Evolutionary conservation across 2,888 invertebrate species (phyloP).

Genomic region (Epinotia demarniana): DNA sequence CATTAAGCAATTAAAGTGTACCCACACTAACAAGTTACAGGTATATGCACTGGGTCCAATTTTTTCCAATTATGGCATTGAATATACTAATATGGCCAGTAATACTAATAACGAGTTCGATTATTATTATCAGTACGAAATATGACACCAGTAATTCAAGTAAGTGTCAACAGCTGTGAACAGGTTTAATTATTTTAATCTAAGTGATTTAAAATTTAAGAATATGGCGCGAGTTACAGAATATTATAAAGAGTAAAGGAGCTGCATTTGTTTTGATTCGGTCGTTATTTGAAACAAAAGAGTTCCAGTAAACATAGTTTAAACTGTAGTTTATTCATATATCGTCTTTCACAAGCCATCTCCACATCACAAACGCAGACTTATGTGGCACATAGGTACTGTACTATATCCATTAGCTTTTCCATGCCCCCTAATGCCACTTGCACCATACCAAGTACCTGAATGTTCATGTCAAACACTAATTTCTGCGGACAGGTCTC

Average conservation of each 20-base stretch:
- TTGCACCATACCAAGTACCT: constrained; percentile 35
- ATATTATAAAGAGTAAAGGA: background rate
- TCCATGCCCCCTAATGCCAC: background rate
- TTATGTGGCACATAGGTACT: background rate
- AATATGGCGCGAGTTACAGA: constrained; percentile 7
- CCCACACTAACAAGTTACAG: constrained; percentile 15
- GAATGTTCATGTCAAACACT: constrained; percentile 45
- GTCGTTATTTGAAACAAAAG: too few relatives aligned
- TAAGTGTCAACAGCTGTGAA: constrained; percentile 30
- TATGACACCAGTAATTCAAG: constrained; percentile 20
- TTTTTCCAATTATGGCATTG: constrained; percentile 33
- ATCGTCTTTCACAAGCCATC: too few relatives aligned
- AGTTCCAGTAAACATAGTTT: too few relatives aligned
- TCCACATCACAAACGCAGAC: too few relatives aligned
- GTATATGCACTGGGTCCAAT: constrained; percentile 10
- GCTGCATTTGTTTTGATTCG: too few relatives aligned
- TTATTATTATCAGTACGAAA: constrained; percentile 25
- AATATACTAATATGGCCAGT: constrained; percentile 21
- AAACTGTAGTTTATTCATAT: too few relatives aligned
- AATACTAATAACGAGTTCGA: background rate
- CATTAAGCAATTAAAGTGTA: constrained; percentile 17
- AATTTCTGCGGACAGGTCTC: constrained; percentile 46
- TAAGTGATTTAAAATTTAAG: constrained; percentile 16
- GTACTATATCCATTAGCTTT: background rate
- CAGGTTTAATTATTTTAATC: constrained; percentile 32